Evolutionary conservation across 1,140 invertebrate genomes (phyloP).

Genomic region (Laupala kohalensis): DNA sequence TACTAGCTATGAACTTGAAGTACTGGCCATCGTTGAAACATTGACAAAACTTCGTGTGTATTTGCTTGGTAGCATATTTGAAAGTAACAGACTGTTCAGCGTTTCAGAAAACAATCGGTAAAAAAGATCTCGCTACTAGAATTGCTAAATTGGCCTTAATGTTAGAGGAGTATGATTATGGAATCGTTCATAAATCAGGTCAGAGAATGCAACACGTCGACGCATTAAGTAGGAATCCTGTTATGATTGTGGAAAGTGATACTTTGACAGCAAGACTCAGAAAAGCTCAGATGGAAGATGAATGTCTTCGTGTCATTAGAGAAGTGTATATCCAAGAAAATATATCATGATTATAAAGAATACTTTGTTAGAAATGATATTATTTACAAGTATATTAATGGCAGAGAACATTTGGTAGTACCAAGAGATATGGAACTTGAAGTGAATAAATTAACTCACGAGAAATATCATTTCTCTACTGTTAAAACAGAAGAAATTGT

Average conservation of each 20-base stretch:
- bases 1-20: too few relatives aligned
- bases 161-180: not conserved
- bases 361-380: too few relatives aligned
- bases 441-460: too few relatives aligned
- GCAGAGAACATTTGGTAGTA: too few relatives aligned
- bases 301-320: not conserved
- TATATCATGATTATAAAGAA: too few relatives aligned
- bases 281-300: not conserved
- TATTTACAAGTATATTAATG: too few relatives aligned
- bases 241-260: not conserved
- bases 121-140: not conserved
- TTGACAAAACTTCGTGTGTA: too few relatives aligned
- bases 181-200: not conserved
- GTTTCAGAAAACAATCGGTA: not conserved
- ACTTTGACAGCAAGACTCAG: not conserved
- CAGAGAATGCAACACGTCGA: not conserved
- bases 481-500: too few relatives aligned
- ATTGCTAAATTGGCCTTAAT: not conserved
- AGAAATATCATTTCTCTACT: too few relatives aligned
- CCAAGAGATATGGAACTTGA: too few relatives aligned
- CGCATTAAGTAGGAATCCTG: not conserved
- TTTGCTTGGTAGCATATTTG: not conserved
- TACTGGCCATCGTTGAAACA: too few relatives aligned
- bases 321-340: too few relatives aligned
- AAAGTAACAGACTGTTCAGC: not conserved